Conservation (phyloP, 2,888 invertebrate species). For the Mechanitis mazaeus region DNA sequence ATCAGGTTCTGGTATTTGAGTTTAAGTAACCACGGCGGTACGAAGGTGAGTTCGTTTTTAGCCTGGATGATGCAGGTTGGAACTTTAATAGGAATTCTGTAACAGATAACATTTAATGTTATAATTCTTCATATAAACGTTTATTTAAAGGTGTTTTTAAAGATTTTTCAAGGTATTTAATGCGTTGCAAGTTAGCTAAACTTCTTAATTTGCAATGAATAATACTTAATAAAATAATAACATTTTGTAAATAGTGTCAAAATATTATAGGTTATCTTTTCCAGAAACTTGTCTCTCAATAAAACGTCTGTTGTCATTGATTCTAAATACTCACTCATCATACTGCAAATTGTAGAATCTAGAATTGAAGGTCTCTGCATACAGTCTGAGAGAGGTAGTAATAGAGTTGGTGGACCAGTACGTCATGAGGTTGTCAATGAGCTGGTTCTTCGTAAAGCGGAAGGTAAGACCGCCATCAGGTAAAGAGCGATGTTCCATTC, state of each 20-base stretch:
- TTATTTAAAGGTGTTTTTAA: no score
- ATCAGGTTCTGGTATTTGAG: slow-evolving; percentile 80
- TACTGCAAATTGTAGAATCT: slow-evolving; percentile 41
- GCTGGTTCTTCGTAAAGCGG: slow-evolving; percentile 80
- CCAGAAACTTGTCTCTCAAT: background rate
- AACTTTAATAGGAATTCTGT: slow-evolving; percentile 79
- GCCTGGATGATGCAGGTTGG: slow-evolving; percentile 62
- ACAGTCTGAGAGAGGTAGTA: slow-evolving; percentile 84
- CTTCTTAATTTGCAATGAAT: no score
- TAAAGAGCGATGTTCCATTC: slow-evolving; percentile 51
- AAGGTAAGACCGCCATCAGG: slow-evolving; percentile 81
- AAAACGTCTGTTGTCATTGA: background rate
- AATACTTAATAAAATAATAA: no score
- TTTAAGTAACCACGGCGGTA: slow-evolving; percentile 75
- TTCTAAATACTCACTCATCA: slow-evolving; percentile 59
- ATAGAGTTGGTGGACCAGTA: slow-evolving; percentile 87
- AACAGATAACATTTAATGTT: slow-evolving; percentile 15
- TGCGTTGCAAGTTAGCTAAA: no score
- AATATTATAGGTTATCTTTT: no score
- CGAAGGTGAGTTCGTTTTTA: slow-evolving; percentile 80
- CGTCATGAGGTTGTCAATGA: slow-evolving; percentile 63
- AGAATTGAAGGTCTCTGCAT: slow-evolving; percentile 78
- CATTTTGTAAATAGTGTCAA: no score
- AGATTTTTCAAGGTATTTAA: no score
- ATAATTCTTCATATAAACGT: no score